Evolutionary conservation across 2,797 vertebrate genomes (phyloP).

Genomic region (Miichthys miiuy): DNA sequence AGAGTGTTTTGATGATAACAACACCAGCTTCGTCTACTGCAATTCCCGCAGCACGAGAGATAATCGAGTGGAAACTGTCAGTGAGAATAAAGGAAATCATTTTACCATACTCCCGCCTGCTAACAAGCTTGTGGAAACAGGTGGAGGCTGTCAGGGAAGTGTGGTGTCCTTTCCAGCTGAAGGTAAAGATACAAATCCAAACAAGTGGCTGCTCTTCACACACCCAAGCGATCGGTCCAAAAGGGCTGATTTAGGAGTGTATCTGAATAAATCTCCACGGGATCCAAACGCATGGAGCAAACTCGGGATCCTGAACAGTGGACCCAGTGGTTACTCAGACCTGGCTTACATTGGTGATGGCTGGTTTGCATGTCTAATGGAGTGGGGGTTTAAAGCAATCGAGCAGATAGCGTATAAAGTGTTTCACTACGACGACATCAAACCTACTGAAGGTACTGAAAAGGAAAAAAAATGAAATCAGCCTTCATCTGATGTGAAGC

Average conservation of each 20-base stretch:
- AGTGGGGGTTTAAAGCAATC: rapidly evolving
- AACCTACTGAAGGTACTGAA: not conserved
- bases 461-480: not conserved
- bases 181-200: not conserved
- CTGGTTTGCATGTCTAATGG: slow-evolving; percentile 23
- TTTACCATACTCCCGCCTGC: not conserved
- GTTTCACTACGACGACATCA: not conserved
- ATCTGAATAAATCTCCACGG: slow-evolving; percentile 41
- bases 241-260: slow-evolving; percentile 7
- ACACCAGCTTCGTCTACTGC: slow-evolving; percentile 28
- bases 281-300: slow-evolving; percentile 65
- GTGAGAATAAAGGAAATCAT: not conserved
- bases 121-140: slow-evolving; percentile 21
- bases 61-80: not conserved
- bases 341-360: slow-evolving; percentile 63
- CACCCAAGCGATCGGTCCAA: not conserved
- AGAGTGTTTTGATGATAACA: slow-evolving; percentile 5
- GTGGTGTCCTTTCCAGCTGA: slow-evolving; percentile 41
- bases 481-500: too few relatives aligned
- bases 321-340: slow-evolving; percentile 88
- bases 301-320: slow-evolving; percentile 70
- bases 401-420: slow-evolving; percentile 1
- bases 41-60: slow-evolving; percentile 20
- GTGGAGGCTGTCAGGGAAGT: slow-evolving; percentile 30
- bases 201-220: slow-evolving; percentile 86